Evolutionary conservation across 2,113 vertebrate species (phyloP).

Genomic region (Oplegnathus fasciatus): DNA sequence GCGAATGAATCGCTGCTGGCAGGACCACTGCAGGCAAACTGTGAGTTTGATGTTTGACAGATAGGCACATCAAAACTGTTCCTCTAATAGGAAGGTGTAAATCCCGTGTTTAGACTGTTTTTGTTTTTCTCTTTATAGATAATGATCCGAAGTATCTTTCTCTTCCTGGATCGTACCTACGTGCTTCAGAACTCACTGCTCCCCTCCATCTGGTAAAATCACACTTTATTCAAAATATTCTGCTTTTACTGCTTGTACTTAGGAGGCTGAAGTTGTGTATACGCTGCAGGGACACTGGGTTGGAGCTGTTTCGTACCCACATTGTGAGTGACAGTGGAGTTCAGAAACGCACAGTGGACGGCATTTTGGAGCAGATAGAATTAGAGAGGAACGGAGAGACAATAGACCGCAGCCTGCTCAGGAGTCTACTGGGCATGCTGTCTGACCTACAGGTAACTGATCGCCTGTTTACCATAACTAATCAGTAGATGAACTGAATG

Average conservation of each 20-base stretch:
- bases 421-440: conserved; percentile 97
- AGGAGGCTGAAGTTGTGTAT: conserved; percentile 15
- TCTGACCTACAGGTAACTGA: conserved; percentile 94
- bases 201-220: conserved; percentile 97
- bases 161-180: conserved; percentile 99
- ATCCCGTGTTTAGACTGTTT: not conserved
- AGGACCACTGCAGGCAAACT: conserved; percentile 99
- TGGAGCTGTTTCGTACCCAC: conserved; percentile 97
- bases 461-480: not conserved
- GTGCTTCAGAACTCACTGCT: conserved; percentile 99
- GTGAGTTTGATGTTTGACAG: conserved; percentile 76
- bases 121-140: conserved; percentile 84
- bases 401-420: conserved; percentile 94
- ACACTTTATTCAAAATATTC: not conserved
- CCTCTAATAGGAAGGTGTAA: not conserved
- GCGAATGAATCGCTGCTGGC: conserved; percentile 99
- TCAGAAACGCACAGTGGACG: conserved; percentile 97
- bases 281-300: conserved; percentile 93
- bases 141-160: conserved; percentile 99
- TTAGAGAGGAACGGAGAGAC: conserved; percentile 95
- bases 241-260: not conserved
- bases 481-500: not conserved
- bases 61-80: not conserved
- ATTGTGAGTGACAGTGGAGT: conserved; percentile 97
- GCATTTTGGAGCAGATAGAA: conserved; percentile 97